Percentiles rank a stretch among this genome's conserved stretches.
Conservation (phyloP, 1,140 invertebrate species). For the Semibalanus balanoides region DNA sequence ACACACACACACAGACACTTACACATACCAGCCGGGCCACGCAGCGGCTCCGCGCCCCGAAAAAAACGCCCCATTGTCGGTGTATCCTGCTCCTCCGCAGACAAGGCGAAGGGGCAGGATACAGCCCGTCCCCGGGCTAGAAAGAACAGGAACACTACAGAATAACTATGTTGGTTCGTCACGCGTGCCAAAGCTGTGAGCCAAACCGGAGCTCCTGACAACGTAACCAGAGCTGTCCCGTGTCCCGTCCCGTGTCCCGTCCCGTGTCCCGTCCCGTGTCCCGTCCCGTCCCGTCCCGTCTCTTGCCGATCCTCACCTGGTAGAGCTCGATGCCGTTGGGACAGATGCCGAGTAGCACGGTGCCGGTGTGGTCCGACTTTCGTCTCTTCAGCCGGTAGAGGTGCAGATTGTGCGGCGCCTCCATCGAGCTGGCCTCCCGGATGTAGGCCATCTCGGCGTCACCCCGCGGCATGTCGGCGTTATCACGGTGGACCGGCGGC, state of each 20-base stretch:
- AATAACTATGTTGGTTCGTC: too few relatives aligned
- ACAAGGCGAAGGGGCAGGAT: too few relatives aligned
- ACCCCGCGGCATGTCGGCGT: conserved; percentile 51
- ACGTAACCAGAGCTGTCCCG: too few relatives aligned
- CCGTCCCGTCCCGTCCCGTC: too few relatives aligned
- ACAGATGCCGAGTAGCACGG: conserved; percentile 62
- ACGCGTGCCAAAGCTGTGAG: too few relatives aligned
- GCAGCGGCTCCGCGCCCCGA: too few relatives aligned
- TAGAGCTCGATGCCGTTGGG: conserved; percentile 73
- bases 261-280: too few relatives aligned
- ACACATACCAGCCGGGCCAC: background rate
- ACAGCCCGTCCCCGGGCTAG: too few relatives aligned
- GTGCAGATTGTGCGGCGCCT: conserved; percentile 82
- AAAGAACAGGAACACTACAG: too few relatives aligned
- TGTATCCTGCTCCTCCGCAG: too few relatives aligned
- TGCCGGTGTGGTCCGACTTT: conserved; percentile 42
- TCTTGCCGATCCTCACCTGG: conserved; percentile 23
- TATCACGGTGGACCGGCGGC: conserved; percentile 50
- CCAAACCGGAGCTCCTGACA: too few relatives aligned
- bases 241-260: too few relatives aligned
- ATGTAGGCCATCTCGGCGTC: conserved; percentile 77
- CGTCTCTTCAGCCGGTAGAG: conserved; percentile 69
- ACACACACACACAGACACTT: background rate
- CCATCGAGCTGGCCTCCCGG: conserved; percentile 64
- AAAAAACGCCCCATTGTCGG: background rate